Base-by-base conservation (phyloP, 2,797 vertebrate species). In the Alectoris magna region DNA sequence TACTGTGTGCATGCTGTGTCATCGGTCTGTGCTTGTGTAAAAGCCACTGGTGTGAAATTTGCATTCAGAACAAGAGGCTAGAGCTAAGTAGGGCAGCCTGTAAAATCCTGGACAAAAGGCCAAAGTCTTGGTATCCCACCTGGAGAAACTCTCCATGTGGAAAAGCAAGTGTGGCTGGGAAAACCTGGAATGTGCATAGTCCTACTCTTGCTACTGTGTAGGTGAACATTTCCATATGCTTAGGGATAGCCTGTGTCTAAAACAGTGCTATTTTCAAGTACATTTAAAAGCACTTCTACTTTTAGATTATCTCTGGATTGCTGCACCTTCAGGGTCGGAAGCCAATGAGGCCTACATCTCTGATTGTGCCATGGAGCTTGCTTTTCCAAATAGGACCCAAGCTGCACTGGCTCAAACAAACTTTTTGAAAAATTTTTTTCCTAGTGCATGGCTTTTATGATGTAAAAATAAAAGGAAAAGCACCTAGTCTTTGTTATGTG, bases 1-100 rank as follows among this genome's bases (percentile, higher is more conserved):
- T 16, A 48, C 56, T 24, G 77, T 86, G 48, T 3, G 63, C 86
- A 76, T 3, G 43, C 90, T 90, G 88, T 41, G 92, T 44, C 81
- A 73, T 93, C 90, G 60, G 92, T 62, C 93, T 44, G 56, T 82
- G 93, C 92, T 41, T 34, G 81, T 87, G 90, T 79, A 87, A 94
- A 88, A 95, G 80, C 51, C 88, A 94, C 70, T 90, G 93, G 81
- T 91, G 93, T 91, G 94, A 94, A 90, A 93, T 91, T 11, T 90
- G 81, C 92, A 84, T 94, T 91, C 74, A 82, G 84, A 84, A 80
- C n/a, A 82, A 92, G 94, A 69, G 77, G 63, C 84, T 91, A 0
- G 0, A 0, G 0, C 41, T n/a, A 70, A 87, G 77, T 23, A 68
- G 64, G 64, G 74, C 68, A 70, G 86, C 64, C 94, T 67, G 43